These are phyloP conservation scores for Atlantisia rogersi DNA, from an alignment of 2,113 vertebrate genomes.

Conservation along the genomic window DNA sequence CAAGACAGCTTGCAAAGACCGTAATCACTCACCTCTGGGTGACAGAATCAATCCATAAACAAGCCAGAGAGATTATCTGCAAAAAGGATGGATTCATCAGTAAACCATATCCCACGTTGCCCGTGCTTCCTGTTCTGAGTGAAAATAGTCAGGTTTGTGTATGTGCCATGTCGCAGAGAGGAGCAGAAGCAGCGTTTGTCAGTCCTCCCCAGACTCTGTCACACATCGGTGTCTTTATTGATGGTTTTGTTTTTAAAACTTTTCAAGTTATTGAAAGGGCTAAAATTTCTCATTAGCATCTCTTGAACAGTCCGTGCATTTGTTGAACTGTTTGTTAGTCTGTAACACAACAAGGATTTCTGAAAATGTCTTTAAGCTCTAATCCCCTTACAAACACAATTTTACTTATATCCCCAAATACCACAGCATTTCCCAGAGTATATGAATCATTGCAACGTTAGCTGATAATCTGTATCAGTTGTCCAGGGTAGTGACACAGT, in stretches of 20 bases:
- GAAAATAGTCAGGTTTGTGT: neutral
- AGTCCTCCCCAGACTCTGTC: neutral
- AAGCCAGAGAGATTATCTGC: neutral
- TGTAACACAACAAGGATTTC: neutral
- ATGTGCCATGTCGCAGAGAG: neutral
- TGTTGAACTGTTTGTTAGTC: neutral
- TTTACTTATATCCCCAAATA: neutral
- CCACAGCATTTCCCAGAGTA: neutral
- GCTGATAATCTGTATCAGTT: neutral
- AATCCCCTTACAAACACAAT: neutral
- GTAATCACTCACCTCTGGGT: neutral
- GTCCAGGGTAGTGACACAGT: neutral
- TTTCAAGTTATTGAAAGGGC: neutral
- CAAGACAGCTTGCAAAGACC: neutral
- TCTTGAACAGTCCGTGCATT: neutral
- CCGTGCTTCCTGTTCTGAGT: neutral
- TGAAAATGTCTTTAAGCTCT: neutral
- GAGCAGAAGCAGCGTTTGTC: neutral
- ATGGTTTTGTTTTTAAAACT: neutral
- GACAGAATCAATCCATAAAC: neutral
- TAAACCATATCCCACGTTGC: neutral
- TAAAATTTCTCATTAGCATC: neutral
- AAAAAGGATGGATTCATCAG: neutral
- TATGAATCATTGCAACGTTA: neutral
- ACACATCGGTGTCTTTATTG: neutral